These are phyloP conservation scores for Dryas iulia DNA, from an alignment of 1,140 invertebrate genomes.

Conservation along the genomic window DNA sequence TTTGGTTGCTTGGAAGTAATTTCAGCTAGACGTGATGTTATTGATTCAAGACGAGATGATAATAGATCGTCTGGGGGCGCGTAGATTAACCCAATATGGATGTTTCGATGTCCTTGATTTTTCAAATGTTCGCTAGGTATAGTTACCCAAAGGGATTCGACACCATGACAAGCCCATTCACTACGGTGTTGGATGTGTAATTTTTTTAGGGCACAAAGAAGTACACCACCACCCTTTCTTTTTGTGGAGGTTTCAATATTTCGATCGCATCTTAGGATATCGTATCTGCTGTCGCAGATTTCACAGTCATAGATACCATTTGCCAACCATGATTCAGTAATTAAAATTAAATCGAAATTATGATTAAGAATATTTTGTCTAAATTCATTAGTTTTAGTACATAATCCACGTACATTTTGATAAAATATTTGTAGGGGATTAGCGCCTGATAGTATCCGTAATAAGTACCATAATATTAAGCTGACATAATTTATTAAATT, in stretches of 20 bases:
- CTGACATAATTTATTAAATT: no score
- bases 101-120: slow-evolving; percentile 5
- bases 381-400: slow-evolving; percentile 31
- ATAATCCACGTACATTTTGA: slow-evolving; percentile 33
- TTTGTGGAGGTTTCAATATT: slow-evolving; percentile 17
- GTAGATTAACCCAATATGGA: slow-evolving; percentile 27
- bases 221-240: slow-evolving; percentile 28
- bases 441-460: no score
- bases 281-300: slow-evolving; percentile 29
- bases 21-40: neutral
- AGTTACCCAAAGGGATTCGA: slow-evolving; percentile 23
- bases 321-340: slow-evolving; percentile 38
- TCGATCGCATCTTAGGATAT: slow-evolving; percentile 33
- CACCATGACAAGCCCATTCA: slow-evolving; percentile 18
- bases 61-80: slow-evolving; percentile 15
- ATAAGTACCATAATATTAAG: no score
- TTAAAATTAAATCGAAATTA: slow-evolving; percentile 29
- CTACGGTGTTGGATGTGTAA: slow-evolving; percentile 2
- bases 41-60: neutral
- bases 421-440: slow-evolving; percentile 22
- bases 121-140: slow-evolving; percentile 2
- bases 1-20: neutral
- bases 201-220: slow-evolving; percentile 12
- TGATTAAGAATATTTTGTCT: slow-evolving; percentile 22
- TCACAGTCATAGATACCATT: slow-evolving; percentile 26